These are phyloP conservation scores for Paradoxurus hermaphroditus DNA, from an alignment of 2,113 vertebrate species.

Conservation along the genomic window DNA sequence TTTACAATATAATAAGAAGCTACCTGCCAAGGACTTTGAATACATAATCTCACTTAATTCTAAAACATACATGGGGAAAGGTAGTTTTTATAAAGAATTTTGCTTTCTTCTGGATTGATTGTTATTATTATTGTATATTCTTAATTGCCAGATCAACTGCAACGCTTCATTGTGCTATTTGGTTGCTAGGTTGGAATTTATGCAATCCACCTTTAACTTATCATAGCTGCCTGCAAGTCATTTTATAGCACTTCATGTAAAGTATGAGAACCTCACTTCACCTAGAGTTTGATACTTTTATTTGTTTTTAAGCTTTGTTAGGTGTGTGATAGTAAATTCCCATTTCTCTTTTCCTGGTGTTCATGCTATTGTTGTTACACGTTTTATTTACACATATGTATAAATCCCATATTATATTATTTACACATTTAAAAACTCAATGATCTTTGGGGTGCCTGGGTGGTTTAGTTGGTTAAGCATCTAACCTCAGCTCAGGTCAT, in stretches of 20 bases:
- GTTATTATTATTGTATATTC: background rate
- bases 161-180: background rate
- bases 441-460: background rate
- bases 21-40: background rate
- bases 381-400: background rate
- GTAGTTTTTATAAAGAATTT: background rate
- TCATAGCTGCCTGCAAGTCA: background rate
- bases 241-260: background rate
- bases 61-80: background rate
- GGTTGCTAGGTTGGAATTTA: background rate
- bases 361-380: background rate
- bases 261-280: background rate
- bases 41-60: background rate
- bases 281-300: background rate
- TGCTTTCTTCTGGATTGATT: background rate
- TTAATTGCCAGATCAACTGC: background rate
- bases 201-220: background rate
- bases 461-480: too few species aligned
- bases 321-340: background rate
- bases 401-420: background rate
- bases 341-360: background rate
- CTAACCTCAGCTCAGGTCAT: too few species aligned
- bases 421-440: background rate
- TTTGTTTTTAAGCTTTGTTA: background rate
- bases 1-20: background rate